Evolutionary conservation across 2,797 vertebrate genomes (phyloP), one percentile per base, ranked within the genome.

Genomic region (Cetoscarus ocellatus): DNA sequence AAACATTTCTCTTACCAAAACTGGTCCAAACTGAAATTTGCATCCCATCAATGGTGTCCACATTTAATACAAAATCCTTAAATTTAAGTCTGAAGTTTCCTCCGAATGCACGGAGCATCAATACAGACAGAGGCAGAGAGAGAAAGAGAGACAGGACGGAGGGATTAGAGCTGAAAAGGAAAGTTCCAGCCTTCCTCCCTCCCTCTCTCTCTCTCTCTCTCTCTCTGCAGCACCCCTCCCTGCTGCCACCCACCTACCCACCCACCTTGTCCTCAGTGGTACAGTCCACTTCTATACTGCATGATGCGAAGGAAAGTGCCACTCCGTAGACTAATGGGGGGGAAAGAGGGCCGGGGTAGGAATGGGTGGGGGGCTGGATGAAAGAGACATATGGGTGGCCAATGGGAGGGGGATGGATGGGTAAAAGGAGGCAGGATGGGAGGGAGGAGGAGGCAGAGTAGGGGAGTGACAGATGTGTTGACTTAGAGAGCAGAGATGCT

Each of bases 381-480:
- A 78, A 73, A 79, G 84, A 73, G 75, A 77, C 81, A 88, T 82
- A 86, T 84, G 85, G 86, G 64, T 13, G 53, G 70, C 66, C 11
- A 18, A 69, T 77, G 68, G 79, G 82, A 74, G 78, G 78, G 77
- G 65, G 72, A 56, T 57, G 66, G 67, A 44, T 40, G 51, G 55
- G 50, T 19, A 18, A 17, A 57, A 55, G 61, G 70, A 60, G 36
- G 34, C 27, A 57, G 61, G 63, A 68, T 57, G 27, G 19, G 19
- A 14, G 12, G 53, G 63, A 78, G 34, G 74, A 79, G 70, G 79
- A 70, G 69, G 69, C 61, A 79, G 68, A 40, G 58, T 13, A 58
- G 61, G 70, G 53, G 71, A 61, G 67, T 81, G 81, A 85, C 88
- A 90, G 86, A 88, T 90, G 81, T 83, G 79, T 82, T 85, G 86